Evolutionary conservation across 1,140 invertebrate genomes (phyloP).

Genomic region (Diuraphis noxia): DNA sequence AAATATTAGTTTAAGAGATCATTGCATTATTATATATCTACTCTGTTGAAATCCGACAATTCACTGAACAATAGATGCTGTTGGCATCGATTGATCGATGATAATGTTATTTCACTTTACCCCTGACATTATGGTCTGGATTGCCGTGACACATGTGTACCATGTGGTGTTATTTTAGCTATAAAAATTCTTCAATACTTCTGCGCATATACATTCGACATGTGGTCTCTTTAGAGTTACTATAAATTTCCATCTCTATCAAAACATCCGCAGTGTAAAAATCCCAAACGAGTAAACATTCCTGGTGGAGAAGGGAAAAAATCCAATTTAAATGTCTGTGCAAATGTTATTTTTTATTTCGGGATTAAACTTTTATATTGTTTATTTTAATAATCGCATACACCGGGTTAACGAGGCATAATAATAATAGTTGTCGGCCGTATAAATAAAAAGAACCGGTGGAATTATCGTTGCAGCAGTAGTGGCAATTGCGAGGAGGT

Average conservation of each 20-base stretch:
- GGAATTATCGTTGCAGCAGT: conserved; percentile 16
- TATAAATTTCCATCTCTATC: conserved; percentile 38
- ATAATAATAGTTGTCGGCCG: conserved; percentile 40
- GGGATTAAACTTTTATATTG: conserved; percentile 49
- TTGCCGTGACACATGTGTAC: conserved; percentile 38
- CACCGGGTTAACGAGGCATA: conserved; percentile 50
- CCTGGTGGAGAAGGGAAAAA: neutral
- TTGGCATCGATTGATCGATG: conserved; percentile 37
- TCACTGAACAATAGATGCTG: neutral
- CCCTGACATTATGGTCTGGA: neutral
- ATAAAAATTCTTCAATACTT: conserved; percentile 48
- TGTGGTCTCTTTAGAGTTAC: conserved; percentile 32
- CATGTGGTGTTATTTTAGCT: conserved; percentile 52
- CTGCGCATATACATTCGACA: conserved; percentile 29
- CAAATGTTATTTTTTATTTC: conserved; percentile 50
- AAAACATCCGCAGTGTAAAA: conserved; percentile 39
- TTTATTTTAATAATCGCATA: conserved; percentile 52
- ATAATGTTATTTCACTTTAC: neutral
- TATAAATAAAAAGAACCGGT: conserved; percentile 48
- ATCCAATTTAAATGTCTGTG: conserved; percentile 51
- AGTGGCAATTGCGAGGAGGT: conserved; percentile 35
- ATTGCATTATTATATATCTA: neutral
- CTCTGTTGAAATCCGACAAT: conserved; percentile 16
- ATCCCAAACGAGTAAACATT: conserved; percentile 39
- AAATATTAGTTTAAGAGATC: conserved; percentile 9